Conservation (phyloP, 2,113 vertebrate species). For the Etheostoma spectabile region DNA sequence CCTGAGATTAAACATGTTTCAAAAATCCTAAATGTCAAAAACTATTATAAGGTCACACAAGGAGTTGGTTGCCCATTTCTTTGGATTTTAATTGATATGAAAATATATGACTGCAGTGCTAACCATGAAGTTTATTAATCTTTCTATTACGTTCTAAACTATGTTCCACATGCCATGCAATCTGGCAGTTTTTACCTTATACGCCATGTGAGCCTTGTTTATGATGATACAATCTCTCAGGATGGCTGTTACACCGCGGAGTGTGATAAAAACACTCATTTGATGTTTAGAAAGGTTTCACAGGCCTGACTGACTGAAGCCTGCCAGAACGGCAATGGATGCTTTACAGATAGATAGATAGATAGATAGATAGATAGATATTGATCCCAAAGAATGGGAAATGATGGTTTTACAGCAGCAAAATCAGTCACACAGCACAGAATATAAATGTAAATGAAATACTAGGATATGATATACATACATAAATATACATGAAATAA, state of each 20-base stretch:
- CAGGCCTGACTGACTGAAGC: slow-evolving; percentile 14
- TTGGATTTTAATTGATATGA: slow-evolving; percentile 25
- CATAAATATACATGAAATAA: too few species aligned
- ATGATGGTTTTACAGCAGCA: too few species aligned
- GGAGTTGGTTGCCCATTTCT: slow-evolving; percentile 19
- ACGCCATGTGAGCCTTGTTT: not conserved
- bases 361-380: too few species aligned
- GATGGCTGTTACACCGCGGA: not conserved
- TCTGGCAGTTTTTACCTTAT: not conserved
- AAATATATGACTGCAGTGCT: not conserved
- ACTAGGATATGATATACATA: too few species aligned
- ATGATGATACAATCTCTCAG: slow-evolving; percentile 5
- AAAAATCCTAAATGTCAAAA: slow-evolving; percentile 68
- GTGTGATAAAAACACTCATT: slow-evolving; percentile 34
- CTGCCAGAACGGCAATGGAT: slow-evolving; percentile 5
- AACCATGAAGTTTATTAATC: not conserved
- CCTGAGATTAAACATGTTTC: slow-evolving; percentile 76
- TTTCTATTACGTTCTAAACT: not conserved
- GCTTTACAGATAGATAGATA: not conserved
- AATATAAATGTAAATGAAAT: too few species aligned
- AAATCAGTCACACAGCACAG: too few species aligned
- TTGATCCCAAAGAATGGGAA: too few species aligned
- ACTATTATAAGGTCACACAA: slow-evolving; percentile 59
- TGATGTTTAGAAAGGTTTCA: slow-evolving; percentile 42
- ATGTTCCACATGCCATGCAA: not conserved